Conservation (phyloP, 2,888 invertebrate species). For the Griposia aprilina region DNA sequence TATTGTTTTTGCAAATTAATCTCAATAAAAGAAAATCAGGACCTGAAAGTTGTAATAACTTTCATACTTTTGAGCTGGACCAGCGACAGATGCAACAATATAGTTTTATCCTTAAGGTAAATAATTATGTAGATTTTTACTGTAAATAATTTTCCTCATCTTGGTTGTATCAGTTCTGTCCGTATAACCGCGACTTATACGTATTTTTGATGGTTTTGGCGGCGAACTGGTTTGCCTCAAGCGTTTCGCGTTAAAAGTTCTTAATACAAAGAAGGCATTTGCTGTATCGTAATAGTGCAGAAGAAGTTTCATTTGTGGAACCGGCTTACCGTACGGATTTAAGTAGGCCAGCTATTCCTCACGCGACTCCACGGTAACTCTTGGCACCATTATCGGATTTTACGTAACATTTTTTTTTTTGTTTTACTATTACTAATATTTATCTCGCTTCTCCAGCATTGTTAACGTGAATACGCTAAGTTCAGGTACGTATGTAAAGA, state of each 20-base stretch:
- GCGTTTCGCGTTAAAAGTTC: slow-evolving; percentile 48
- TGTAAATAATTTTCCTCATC: slow-evolving; percentile 48
- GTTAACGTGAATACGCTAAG: slow-evolving; percentile 46
- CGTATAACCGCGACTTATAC: slow-evolving; percentile 8
- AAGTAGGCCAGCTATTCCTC: slow-evolving; percentile 79
- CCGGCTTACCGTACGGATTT: slow-evolving; percentile 73
- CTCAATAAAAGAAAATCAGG: not conserved
- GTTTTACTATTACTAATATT: slow-evolving; percentile 50
- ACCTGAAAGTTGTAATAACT: not conserved
- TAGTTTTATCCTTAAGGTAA: slow-evolving; percentile 42
- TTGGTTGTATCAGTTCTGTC: slow-evolving; percentile 20
- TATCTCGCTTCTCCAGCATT: slow-evolving; percentile 46
- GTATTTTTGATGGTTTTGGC: slow-evolving; percentile 56
- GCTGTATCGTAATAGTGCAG: slow-evolving; percentile 68
- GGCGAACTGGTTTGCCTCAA: slow-evolving; percentile 61
- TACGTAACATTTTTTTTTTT: slow-evolving; percentile 58
- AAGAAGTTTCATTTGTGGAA: slow-evolving; percentile 76
- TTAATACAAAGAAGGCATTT: slow-evolving; percentile 66
- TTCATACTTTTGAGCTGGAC: slow-evolving; percentile 7
- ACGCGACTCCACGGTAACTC: slow-evolving; percentile 74
- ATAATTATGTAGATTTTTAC: slow-evolving; percentile 20
- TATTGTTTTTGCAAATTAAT: slow-evolving; percentile 1
- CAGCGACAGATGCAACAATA: not conserved
- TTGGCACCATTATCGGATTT: slow-evolving; percentile 64
- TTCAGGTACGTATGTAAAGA: slow-evolving; percentile 41